Conservation (phyloP, 2,888 invertebrate genomes). For the Plemyria rubiginata region DNA sequence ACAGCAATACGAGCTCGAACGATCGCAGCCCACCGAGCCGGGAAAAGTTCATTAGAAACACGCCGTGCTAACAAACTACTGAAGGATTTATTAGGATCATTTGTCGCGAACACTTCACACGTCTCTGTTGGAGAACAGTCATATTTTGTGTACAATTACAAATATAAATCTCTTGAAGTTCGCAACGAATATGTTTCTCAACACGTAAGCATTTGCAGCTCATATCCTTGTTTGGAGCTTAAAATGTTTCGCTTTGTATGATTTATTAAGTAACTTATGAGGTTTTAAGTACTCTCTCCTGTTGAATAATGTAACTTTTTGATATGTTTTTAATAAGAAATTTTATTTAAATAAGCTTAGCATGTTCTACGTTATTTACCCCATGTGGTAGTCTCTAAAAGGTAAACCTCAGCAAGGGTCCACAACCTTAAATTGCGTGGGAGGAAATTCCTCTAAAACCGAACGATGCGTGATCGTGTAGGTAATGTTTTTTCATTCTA, state of each 20-base stretch:
- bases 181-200: constrained; percentile 10
- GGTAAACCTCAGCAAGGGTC: no score
- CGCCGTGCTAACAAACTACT: constrained; percentile 38
- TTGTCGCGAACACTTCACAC: constrained; percentile 33
- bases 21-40: constrained; percentile 24
- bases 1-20: constrained; percentile 31
- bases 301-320: no score
- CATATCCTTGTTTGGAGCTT: constrained; percentile 8
- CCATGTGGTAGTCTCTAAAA: no score
- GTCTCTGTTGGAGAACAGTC: constrained; percentile 18
- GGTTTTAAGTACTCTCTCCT: background rate
- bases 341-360: no score
- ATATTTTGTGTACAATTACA: constrained; percentile 34
- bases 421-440: no score
- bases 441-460: no score
- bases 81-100: constrained; percentile 43
- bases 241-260: constrained; percentile 1
- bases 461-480: no score
- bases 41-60: constrained; percentile 43
- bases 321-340: no score
- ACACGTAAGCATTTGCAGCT: constrained; percentile 6
- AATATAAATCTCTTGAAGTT: constrained; percentile 36
- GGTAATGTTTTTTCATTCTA: no score
- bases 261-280: constrained; percentile 7
- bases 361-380: no score